A percentile compares a stretch with the other conserved stretches of the same genome.
phyloP scores from a whole-genome alignment of 2,888 invertebrate genomes.

The Folsomia candida region DNA sequence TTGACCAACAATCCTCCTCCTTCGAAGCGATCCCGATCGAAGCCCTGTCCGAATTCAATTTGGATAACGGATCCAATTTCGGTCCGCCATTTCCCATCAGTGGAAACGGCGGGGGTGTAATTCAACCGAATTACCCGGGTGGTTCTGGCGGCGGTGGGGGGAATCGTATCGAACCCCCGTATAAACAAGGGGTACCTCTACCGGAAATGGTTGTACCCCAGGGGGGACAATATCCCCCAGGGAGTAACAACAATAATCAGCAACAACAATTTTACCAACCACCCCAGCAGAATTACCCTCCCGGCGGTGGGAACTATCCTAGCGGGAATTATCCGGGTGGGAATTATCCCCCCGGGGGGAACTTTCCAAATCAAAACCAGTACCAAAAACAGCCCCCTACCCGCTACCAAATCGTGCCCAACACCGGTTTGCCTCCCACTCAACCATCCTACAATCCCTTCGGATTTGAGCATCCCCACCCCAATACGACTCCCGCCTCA shows the following conservation, averaged over 20 bases:
- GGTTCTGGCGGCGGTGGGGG: background rate
- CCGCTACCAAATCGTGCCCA: background rate
- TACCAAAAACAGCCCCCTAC: background rate
- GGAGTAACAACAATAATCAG: background rate
- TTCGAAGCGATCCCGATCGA: slow-evolving; percentile 52
- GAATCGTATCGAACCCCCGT: slow-evolving; percentile 57
- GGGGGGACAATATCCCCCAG: slow-evolving; percentile 51
- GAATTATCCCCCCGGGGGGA: background rate
- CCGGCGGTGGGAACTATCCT: background rate
- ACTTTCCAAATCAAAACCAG: background rate
- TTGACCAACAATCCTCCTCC: slow-evolving; percentile 37
- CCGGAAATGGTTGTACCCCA: slow-evolving; percentile 67
- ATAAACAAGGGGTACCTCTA: slow-evolving; percentile 67
- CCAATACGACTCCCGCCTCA: slow-evolving; percentile 14
- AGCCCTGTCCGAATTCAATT: slow-evolving; percentile 44
- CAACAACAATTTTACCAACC: slow-evolving; percentile 10
- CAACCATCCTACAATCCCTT: slow-evolving; percentile 29
- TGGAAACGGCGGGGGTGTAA: slow-evolving; percentile 7
- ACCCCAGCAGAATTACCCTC: background rate
- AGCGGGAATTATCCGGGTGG: background rate
- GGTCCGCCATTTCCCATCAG: slow-evolving; percentile 47
- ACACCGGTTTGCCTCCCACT: slow-evolving; percentile 8
- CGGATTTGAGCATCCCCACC: slow-evolving; percentile 26
- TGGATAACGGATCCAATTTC: slow-evolving; percentile 32
- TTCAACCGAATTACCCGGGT: slow-evolving; percentile 52